Base-by-base conservation (phyloP, 2,888 invertebrate genomes). In the Halictus quadricinctus region DNA sequence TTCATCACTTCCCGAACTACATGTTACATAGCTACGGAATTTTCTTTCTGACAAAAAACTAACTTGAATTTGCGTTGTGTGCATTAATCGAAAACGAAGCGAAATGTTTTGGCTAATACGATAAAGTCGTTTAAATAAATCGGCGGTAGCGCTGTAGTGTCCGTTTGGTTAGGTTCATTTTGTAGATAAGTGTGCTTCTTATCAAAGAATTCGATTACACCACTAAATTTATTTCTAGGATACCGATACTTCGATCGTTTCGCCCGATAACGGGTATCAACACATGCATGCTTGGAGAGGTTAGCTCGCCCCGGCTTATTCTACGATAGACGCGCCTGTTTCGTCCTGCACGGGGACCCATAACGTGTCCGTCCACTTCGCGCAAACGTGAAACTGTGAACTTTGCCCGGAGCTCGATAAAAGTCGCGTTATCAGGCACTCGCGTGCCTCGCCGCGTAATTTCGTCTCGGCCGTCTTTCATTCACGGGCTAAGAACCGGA, bases 341-440 rank as follows among this genome's bases (percentile, higher is more conserved):
- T 83, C 86, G 72, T 84, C 70, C 60, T 81, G n/a, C 72, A 74
- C 69, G 48, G 64, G 48, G 36, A 74, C 72, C 36, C 80, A 18
- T 80, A 72, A 36, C 36, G 36, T 36, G 36, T 36, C 66, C 72
- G 41, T 46, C 43, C 72, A 80, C 84, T 77, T 81, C 50, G 60
- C 81, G 79, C 75, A 48, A 73, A 80, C 80, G 72, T 80, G 85
- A 80, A 86, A 76, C 84, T 86, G 80, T 89, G 90, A 90, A 90
- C 89, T 90, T 90, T 91, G 89, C 70, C 72, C 91, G 66, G 43
- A 69, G 64, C 54, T 75, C 85, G 90, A 90, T 90, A 91, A 91
- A 84, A 66, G 78, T 25, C 21, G 70, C 72, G 80, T 91, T 91
- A 90, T 90, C 90, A 76, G 60, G 18, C 36, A 50, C 18, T 72